Evolutionary conservation across 2,888 invertebrate genomes (phyloP).

Genomic region (Troilus luridus): DNA sequence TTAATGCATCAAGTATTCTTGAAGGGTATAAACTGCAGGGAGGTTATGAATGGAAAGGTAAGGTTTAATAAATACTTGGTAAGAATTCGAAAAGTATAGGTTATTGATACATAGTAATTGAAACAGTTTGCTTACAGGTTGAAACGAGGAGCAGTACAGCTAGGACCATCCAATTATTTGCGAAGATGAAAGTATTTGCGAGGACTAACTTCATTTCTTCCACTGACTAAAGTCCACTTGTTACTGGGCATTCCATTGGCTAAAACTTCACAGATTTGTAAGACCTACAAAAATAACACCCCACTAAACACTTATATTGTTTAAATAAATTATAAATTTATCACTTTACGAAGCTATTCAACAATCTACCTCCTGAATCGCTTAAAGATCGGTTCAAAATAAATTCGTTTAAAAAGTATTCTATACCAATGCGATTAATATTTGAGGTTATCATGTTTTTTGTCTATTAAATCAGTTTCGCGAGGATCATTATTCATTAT

Average conservation of each 20-base stretch:
- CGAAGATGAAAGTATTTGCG: not conserved
- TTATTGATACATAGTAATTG: not conserved
- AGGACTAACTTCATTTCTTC: constrained; percentile 9
- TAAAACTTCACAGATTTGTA: not conserved
- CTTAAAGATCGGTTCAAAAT: not conserved
- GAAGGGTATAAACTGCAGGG: not conserved
- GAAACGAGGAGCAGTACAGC: not conserved
- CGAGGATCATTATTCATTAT: not conserved
- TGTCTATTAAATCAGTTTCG: not conserved
- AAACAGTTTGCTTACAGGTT: not conserved
- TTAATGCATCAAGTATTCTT: not conserved
- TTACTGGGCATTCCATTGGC: not conserved
- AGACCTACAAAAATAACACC: not conserved
- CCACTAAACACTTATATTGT: not conserved
- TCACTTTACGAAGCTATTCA: not conserved
- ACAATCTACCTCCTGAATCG: not conserved
- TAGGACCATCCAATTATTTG: not conserved
- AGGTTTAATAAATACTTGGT: not conserved
- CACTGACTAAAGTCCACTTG: not conserved
- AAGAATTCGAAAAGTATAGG: not conserved
- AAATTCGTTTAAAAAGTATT: not conserved
- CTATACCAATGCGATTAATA: not conserved
- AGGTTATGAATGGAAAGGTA: not conserved
- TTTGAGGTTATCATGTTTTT: not conserved
- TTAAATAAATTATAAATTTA: not conserved